Evolutionary conservation across 2,888 invertebrate genomes (phyloP), one percentile per base, ranked within the genome.

Genomic region (Phortica magna): DNA sequence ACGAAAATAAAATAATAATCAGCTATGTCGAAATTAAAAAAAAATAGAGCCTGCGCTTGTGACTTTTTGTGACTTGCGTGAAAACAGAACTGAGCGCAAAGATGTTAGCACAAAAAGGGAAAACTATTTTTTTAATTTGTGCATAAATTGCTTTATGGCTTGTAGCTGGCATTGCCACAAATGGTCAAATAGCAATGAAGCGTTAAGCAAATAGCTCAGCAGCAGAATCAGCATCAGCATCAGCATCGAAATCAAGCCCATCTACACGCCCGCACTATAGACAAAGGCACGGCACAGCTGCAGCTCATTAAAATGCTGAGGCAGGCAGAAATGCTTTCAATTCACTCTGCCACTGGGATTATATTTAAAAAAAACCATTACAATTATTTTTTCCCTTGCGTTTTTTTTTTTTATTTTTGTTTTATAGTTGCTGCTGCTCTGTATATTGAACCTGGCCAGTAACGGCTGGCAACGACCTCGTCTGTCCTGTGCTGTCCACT

Each of bases 231-330:
- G 55, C 17, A 17, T 14, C 55, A n/a, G 55, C 42, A 57, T 55
- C 59, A 42, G 42, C 43, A 59, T 41, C 17, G 41, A n/a, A 17
- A 72, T 22, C 72, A 55, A 31, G 41, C 19, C 12, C 72, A 57
- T 2, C 65, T 14, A 14, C 53, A 72, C n/a, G 57, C 72, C 57
- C 12, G 17, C 73, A 19, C 14, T 19, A 12, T 5, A 43, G 53
- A 39, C 12, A 65, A 12, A 17, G 39, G 39, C 65, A 74, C 61
- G 67, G 76, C 19, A 55, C 68, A 59, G 68, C 74, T 43, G 74
- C 67, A 48, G 72, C 83, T 84, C 87, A 84, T 85, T 87, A 84
- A 87, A 84, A 82, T 76, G 74, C 82, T 70, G 68, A 70, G 19
- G 19, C 68, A 70, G 12, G 22, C 65, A 65, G 12, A 31, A 65